Evolutionary conservation across 2,113 vertebrate genomes (phyloP).

Genomic region (Condylura cristata): DNA sequence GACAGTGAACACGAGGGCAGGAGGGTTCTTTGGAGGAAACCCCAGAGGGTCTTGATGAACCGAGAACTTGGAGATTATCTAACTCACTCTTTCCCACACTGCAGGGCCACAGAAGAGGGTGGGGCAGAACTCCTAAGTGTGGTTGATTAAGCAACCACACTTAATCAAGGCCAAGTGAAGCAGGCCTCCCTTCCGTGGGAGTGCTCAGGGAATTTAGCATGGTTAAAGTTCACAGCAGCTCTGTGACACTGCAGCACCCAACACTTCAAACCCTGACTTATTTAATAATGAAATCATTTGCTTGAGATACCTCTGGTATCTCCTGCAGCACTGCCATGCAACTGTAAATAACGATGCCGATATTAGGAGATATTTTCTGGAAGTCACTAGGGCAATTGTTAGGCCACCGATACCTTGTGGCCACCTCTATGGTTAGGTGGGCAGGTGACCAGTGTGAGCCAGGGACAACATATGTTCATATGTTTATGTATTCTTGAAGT

Average conservation of each 20-base stretch:
- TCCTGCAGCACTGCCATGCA: not conserved
- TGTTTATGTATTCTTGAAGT: conserved; percentile 18
- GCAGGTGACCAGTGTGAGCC: not conserved
- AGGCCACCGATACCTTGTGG: not conserved
- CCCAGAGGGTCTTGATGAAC: not conserved
- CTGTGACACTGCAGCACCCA: not conserved
- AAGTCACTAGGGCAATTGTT: not conserved
- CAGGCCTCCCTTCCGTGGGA: not conserved
- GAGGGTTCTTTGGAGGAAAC: not conserved
- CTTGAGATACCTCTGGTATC: not conserved
- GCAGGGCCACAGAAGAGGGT: not conserved
- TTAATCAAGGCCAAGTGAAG: not conserved
- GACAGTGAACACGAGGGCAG: not conserved
- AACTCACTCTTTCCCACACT: not conserved
- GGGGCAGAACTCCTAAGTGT: not conserved
- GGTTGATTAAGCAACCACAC: not conserved
- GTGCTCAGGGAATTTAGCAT: not conserved
- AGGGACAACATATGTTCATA: too few relatives aligned
- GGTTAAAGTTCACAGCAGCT: not conserved
- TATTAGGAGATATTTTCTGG: not conserved
- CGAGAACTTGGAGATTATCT: not conserved
- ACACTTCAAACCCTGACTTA: not conserved
- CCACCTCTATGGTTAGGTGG: not conserved
- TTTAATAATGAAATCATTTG: conserved; percentile 8
- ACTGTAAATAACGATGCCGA: not conserved